These are phyloP conservation scores for Macrosteles quadrilineatus DNA, from an alignment of 1,140 invertebrate species.

Conservation along the genomic window DNA sequence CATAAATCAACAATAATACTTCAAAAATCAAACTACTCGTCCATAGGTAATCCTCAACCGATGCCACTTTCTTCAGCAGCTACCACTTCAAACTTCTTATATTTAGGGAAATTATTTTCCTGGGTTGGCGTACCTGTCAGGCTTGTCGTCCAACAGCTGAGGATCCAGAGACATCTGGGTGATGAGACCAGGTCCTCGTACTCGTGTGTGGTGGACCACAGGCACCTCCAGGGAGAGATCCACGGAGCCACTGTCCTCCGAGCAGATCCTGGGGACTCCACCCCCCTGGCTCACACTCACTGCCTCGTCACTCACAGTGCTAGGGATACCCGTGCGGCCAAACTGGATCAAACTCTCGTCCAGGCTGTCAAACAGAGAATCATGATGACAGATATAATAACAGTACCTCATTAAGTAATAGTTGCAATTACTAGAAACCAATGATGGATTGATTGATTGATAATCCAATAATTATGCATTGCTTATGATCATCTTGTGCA, in stretches of 20 bases:
- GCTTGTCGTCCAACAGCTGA: conserved; percentile 31
- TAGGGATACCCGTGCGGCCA: conserved; percentile 41
- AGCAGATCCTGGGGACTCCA: background rate
- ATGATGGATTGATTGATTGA: too few relatives aligned
- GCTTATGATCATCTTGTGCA: too few relatives aligned
- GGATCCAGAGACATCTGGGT: conserved; percentile 40
- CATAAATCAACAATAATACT: too few relatives aligned
- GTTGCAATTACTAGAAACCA: background rate
- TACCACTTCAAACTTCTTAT: too few relatives aligned
- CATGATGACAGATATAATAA: conserved; percentile 11
- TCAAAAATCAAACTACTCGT: too few relatives aligned
- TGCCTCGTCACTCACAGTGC: background rate
- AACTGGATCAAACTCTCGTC: conserved; percentile 56
- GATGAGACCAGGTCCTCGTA: conserved; percentile 15
- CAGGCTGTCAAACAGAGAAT: conserved; percentile 53
- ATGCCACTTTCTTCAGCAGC: too few relatives aligned
- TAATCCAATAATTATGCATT: too few relatives aligned
- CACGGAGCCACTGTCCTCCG: conserved; percentile 36
- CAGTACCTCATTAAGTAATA: background rate
- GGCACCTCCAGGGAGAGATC: conserved; percentile 32
- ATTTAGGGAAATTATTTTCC: too few relatives aligned
- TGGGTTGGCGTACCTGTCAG: background rate
- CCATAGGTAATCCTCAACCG: too few relatives aligned
- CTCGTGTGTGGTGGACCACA: background rate
- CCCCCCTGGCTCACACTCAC: background rate